Percentiles rank a stretch among this genome's conserved stretches.
phyloP scores from a whole-genome alignment of 2,888 invertebrate genomes.

The Eupithecia pulchellata region DNA sequence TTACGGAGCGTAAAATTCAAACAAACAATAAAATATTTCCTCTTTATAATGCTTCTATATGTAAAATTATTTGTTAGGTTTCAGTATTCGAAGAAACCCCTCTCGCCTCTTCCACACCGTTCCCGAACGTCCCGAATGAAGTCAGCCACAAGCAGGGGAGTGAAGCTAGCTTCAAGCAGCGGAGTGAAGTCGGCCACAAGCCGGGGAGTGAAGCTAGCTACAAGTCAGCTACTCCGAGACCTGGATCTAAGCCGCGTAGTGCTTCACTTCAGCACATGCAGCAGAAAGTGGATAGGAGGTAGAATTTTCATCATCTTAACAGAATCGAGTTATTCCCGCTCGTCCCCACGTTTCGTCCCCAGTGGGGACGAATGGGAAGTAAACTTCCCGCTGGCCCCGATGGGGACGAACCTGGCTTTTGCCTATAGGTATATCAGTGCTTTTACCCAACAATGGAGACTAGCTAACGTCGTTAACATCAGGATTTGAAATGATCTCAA shows the following conservation, averaged over 20 bases:
- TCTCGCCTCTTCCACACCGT: constrained; percentile 68
- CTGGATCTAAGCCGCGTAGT: constrained; percentile 57
- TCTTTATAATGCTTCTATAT: too few species aligned
- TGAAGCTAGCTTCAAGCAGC: not conserved
- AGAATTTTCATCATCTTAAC: not conserved
- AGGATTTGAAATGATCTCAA: too few species aligned
- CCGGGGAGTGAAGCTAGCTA: constrained; percentile 15
- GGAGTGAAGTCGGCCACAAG: constrained; percentile 23
- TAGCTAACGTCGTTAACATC: too few species aligned
- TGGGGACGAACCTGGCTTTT: too few species aligned
- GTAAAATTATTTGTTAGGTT: constrained; percentile 56
- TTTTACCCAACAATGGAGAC: too few species aligned
- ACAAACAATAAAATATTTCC: too few species aligned
- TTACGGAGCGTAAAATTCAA: too few species aligned
- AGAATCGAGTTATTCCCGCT: too few species aligned
- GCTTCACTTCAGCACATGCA: constrained; percentile 58
- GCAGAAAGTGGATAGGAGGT: constrained; percentile 30
- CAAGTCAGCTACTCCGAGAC: constrained; percentile 21
- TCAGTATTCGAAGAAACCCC: constrained; percentile 75
- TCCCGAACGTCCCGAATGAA: constrained; percentile 38
- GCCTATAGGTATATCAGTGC: too few species aligned
- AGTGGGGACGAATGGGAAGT: too few species aligned
- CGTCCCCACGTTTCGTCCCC: too few species aligned
- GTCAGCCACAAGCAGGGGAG: not conserved
- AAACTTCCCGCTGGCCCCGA: too few species aligned